Conservation (phyloP, 2,113 vertebrate species). For the Festucalex cinctus region DNA sequence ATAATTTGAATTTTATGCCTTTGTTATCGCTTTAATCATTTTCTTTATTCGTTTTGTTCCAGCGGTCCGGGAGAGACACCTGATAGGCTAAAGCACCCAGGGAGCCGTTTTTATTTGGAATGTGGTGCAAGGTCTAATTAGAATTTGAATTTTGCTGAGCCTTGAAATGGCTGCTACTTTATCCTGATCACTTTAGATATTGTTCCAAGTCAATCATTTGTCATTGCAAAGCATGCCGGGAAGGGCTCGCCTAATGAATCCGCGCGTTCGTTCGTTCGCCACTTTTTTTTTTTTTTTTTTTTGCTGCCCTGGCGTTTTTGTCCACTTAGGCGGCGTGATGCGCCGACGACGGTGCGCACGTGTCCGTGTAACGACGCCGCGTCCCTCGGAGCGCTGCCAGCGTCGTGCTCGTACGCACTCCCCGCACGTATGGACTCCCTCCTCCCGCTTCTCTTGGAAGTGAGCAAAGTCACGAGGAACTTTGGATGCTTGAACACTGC, state of each 20-base stretch:
- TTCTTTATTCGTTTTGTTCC: slow-evolving; percentile 99
- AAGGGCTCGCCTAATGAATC: slow-evolving; percentile 78
- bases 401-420: not conserved
- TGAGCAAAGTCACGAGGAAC: slow-evolving; percentile 7
- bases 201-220: slow-evolving; percentile 99
- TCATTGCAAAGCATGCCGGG: slow-evolving; percentile 87
- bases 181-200: slow-evolving; percentile 99
- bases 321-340: slow-evolving; percentile 61
- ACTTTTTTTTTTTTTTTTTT: no score
- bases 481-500: not conserved
- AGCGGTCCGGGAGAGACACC: slow-evolving; percentile 98
- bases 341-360: slow-evolving; percentile 56
- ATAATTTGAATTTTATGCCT: slow-evolving; percentile 99
- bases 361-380: slow-evolving; percentile 59
- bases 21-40: slow-evolving; percentile 99
- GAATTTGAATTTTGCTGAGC: slow-evolving; percentile 99
- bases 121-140: slow-evolving; percentile 99
- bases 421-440: not conserved
- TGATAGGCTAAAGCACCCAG: slow-evolving; percentile 98
- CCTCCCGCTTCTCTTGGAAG: not conserved
- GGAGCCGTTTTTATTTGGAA: slow-evolving; percentile 99
- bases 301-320: slow-evolving; percentile 75
- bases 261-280: slow-evolving; percentile 53
- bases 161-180: slow-evolving; percentile 99
- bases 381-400: slow-evolving; percentile 52